phyloP scores from a whole-genome alignment of 2,113 vertebrate genomes.

The Nothobranchius kuhntae region DNA sequence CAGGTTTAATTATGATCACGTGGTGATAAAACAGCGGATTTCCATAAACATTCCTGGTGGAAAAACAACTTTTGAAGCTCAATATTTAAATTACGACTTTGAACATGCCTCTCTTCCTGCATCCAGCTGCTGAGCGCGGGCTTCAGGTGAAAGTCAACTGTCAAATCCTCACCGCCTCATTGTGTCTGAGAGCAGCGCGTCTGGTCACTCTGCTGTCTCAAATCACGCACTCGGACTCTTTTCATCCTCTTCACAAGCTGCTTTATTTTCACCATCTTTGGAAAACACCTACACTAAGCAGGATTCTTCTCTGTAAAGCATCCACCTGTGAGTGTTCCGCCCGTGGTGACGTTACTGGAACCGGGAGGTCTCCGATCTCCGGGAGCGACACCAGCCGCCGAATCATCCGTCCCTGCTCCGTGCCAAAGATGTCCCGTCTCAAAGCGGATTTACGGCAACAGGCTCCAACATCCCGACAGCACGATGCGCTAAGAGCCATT shows the following conservation, averaged over 20 bases:
- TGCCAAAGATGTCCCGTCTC: constrained; percentile 61
- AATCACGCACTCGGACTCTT: constrained; percentile 15
- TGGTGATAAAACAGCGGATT: background rate
- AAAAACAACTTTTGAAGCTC: too few relatives aligned
- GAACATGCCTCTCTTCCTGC: too few relatives aligned
- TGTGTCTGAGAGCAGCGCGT: constrained; percentile 50
- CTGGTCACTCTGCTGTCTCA: constrained; percentile 26
- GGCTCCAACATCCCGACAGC: constrained; percentile 19
- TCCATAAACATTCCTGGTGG: too few relatives aligned
- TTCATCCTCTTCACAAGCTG: background rate
- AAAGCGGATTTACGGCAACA: constrained; percentile 65
- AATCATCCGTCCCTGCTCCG: constrained; percentile 10
- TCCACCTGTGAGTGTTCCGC: constrained; percentile 25
- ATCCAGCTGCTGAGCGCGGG: constrained; percentile 21
- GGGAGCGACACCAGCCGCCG: constrained; percentile 37
- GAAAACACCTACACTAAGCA: background rate
- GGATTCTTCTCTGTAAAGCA: background rate
- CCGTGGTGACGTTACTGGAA: constrained; percentile 32
- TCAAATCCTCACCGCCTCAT: constrained; percentile 42
- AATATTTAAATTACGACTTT: too few relatives aligned
- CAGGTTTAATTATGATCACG: background rate
- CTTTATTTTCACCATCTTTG: constrained; percentile 4
- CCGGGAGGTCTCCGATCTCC: constrained; percentile 47
- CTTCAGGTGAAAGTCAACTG: constrained; percentile 58
- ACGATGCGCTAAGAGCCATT: constrained; percentile 37